Conservation (phyloP, 37 sponge, comb jelly and placozoan species). For the Oopsacas minuta region DNA sequence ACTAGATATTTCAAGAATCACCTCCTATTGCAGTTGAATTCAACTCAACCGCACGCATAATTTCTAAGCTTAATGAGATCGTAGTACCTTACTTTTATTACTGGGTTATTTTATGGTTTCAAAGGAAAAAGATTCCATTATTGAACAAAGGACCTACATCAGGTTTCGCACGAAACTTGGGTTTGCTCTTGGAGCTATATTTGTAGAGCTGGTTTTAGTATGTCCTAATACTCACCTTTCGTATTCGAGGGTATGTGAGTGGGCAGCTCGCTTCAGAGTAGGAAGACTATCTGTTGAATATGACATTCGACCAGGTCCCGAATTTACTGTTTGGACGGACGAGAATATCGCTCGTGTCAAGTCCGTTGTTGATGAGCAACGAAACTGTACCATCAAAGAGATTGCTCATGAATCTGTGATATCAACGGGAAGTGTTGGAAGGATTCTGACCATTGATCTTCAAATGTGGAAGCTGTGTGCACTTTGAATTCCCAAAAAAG, state of each 20-base stretch:
- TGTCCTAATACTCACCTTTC: background rate
- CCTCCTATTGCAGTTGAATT: background rate
- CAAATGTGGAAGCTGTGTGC: background rate
- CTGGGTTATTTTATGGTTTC: background rate
- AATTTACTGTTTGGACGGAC: background rate
- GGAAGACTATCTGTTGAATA: background rate
- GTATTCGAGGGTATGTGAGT: background rate
- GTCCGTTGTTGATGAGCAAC: background rate
- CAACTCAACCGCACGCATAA: background rate
- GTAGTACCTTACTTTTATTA: background rate
- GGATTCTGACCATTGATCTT: background rate
- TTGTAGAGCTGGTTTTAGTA: background rate
- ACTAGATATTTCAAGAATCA: background rate
- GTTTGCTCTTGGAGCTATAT: background rate
- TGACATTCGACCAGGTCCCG: background rate
- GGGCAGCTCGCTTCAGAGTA: background rate
- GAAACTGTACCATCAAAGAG: background rate
- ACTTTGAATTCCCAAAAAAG: background rate
- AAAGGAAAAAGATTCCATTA: background rate
- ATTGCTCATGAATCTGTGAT: background rate
- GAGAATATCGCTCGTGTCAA: background rate
- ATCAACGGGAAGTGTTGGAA: background rate
- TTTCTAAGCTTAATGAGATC: background rate
- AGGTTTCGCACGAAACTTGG: no score
- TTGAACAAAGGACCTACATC: no score